Base-by-base conservation (phyloP, 2,888 invertebrate species). In the Cryptus armator region DNA sequence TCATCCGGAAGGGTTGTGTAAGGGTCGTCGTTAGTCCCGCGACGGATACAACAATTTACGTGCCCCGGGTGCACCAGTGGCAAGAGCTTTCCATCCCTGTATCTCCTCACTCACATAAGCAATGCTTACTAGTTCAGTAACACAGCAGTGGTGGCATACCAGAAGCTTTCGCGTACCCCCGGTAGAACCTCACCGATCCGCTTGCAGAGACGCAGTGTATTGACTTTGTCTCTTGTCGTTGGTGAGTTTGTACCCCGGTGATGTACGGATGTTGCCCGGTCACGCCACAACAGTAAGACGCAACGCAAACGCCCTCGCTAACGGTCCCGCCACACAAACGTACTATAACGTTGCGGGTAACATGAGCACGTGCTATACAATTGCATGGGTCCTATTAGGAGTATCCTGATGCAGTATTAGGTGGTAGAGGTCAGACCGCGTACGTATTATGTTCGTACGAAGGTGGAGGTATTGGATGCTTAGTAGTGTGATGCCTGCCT, bases 241-340 rank as follows among this genome's bases (percentile, higher is more conserved):
- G 68, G 71, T 48, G 81, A 83, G 86, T 76, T 82, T 80, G 83
- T 64, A 79, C 68, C 64, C 78, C 76, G 75, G 72, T 87, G 85
- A 87, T 86, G 80, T 85, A 84, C 79, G 85, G 71, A 72, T 79
- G 83, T 80, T 84, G 82, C 79, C 79, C 68, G 44, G 81, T 81
- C 76, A 76, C 24, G 71, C 76, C 79, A 67, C 81, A 81, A 72
- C 56, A 75, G 83, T 90, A 90, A 91, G 91, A 90, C 89, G 91
- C 83, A 87, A 83, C 76, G 86, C 87, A 88, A 90, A 91, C 88
- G 87, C 84, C 79, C 79, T 70, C 44, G 82, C 79, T 83, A 86
- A 85, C 86, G 81, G 80, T 48, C 46, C 62, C 16, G 10, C 14
- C 24, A 37, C 79, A 68, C 56, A 56, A 53, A 74, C 68, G 79